phyloP scores from a whole-genome alignment of 2,113 vertebrate species.

The Burhinus bistriatus region DNA sequence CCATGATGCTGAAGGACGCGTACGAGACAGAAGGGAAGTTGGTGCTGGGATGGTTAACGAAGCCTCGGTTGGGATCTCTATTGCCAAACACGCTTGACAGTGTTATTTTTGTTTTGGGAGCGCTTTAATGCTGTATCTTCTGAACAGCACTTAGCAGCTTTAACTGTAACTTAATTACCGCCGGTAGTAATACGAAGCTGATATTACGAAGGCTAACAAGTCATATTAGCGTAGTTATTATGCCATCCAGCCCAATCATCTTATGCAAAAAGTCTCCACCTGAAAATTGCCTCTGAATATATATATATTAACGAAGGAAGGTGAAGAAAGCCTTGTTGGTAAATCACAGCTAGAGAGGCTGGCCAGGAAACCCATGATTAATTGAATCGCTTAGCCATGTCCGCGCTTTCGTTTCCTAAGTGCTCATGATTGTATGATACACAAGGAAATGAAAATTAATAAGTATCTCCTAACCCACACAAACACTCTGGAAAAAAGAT shows the following conservation, averaged over 20 bases:
- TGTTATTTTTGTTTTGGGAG: not conserved
- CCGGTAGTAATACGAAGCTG: not conserved
- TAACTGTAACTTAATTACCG: not conserved
- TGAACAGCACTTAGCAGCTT: not conserved
- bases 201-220: not conserved
- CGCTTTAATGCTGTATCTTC: not conserved
- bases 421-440: not conserved
- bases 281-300: not conserved
- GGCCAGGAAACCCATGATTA: not conserved
- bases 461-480: not conserved
- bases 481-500: not conserved
- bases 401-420: not conserved
- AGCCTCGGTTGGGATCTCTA: not conserved
- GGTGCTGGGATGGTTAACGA: not conserved
- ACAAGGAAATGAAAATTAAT: not conserved
- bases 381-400: not conserved
- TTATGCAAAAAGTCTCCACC: not conserved
- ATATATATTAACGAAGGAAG: not conserved
- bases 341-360: not conserved
- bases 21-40: not conserved
- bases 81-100: not conserved
- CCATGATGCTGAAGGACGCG: fast-evolving
- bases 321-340: not conserved
- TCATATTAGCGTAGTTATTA: not conserved
- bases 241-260: not conserved